Conservation (phyloP, 2,113 vertebrate species). For the Aegithalos caudatus region DNA sequence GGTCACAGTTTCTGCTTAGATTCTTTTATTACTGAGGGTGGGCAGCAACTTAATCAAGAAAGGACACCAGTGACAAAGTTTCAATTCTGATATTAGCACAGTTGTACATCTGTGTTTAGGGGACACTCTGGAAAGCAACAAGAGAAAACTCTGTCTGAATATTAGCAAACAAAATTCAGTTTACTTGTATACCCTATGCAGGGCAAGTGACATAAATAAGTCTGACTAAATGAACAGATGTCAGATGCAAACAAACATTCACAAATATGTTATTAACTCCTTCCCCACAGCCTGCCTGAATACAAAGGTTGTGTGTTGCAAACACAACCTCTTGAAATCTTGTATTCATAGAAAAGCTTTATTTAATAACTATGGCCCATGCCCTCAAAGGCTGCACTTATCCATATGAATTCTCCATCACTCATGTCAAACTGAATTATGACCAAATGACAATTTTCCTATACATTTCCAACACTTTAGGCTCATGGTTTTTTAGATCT, state of each 20-base stretch:
- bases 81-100: not conserved
- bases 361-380: not conserved
- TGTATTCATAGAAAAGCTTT: not conserved
- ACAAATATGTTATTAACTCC: not conserved
- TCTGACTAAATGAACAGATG: not conserved
- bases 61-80: not conserved
- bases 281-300: not conserved
- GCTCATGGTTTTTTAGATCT: not conserved
- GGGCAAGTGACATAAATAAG: not conserved
- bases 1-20: not conserved
- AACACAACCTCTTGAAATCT: not conserved
- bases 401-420: not conserved
- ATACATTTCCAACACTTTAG: not conserved
- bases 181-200: not conserved
- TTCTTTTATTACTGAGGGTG: not conserved
- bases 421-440: not conserved
- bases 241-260: not conserved
- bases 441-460: not conserved
- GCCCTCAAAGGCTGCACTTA: constrained; percentile 1
- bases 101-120: not conserved
- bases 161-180: not conserved
- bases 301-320: not conserved
- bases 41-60: not conserved
- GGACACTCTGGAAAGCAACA: not conserved
- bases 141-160: not conserved